Evolutionary conservation across 2,797 vertebrate genomes (phyloP).

Genomic region (Mycteria americana): DNA sequence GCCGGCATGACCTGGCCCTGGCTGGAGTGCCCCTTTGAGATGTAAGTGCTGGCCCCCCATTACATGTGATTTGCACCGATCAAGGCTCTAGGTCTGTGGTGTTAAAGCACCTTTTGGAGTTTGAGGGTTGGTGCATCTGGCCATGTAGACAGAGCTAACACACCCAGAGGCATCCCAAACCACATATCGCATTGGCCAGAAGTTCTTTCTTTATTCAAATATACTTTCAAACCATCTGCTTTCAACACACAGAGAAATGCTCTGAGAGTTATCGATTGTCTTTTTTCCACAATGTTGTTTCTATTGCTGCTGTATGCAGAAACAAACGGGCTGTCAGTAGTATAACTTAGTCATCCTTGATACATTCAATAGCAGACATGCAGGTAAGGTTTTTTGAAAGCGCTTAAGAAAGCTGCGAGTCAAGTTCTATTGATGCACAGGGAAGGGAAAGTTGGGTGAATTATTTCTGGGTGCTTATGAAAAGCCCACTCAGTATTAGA

Average conservation of each 20-base stretch:
- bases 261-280: background rate
- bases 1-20: background rate
- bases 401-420: background rate
- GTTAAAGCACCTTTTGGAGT: background rate
- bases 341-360: background rate
- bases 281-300: background rate
- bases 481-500: constrained; percentile 7
- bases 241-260: background rate
- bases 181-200: background rate
- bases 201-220: background rate
- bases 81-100: background rate
- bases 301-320: background rate
- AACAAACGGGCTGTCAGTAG: background rate
- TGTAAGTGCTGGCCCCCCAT: background rate
- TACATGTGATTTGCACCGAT: background rate
- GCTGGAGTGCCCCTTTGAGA: background rate
- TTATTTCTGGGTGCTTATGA: background rate
- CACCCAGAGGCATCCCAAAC: background rate
- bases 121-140: background rate
- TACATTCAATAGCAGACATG: background rate
- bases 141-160: background rate
- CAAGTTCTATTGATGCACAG: background rate
- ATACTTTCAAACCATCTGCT: background rate
- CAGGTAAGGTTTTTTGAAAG: background rate
- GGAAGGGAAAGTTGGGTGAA: background rate